Evolutionary conservation across 2,797 vertebrate genomes (phyloP), one percentile per base, ranked within the genome.

Genomic region (Valencia hispanica): DNA sequence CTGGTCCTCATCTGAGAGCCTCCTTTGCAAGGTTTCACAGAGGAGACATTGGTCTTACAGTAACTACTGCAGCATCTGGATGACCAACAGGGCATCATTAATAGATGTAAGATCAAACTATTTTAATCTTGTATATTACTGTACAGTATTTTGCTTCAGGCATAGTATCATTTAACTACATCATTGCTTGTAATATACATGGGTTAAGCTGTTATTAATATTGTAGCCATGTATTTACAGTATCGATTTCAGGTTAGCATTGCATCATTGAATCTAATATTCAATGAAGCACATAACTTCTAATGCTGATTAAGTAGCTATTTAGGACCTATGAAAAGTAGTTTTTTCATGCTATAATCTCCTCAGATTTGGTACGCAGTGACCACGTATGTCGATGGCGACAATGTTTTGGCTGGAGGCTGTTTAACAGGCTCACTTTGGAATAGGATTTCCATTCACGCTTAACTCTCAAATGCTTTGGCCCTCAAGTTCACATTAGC

Each of bases 401-500:
- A 76, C 70, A 75, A 14, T 79, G 72, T 87, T 88, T 82, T 79
- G 78, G 45, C 83, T 81, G 32, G 20, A 70, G 81, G 89, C 82
- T 18, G 20, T 84, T 79, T 86, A 59, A 86, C 84, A 75, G 77
- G 59, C 77, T 87, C 79, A 77, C 76, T 75, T 65, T 73, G 63
- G 78, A 81, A 76, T 72, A 70, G 61, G 68, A 84, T 91, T 90
- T 86, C 79, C 77, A 74, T 86, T 87, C 82, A 85, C 77, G 79
- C 85, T 83, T 86, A 78, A 81, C 75, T 80, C 76, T 80, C 85
- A 78, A 71, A 88, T 18, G 63, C 84, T 85, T 75, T 79, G 66
- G 85, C 77, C 85, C 85, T 83, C 45, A 84, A 88, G 78, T 91
- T 89, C 86, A 90, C 89, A 89, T 91, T 88, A 81, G 80, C 79